These are phyloP conservation scores for Drosophila oshimai DNA, from an alignment of 1,140 invertebrate species.

Conservation along the genomic window DNA sequence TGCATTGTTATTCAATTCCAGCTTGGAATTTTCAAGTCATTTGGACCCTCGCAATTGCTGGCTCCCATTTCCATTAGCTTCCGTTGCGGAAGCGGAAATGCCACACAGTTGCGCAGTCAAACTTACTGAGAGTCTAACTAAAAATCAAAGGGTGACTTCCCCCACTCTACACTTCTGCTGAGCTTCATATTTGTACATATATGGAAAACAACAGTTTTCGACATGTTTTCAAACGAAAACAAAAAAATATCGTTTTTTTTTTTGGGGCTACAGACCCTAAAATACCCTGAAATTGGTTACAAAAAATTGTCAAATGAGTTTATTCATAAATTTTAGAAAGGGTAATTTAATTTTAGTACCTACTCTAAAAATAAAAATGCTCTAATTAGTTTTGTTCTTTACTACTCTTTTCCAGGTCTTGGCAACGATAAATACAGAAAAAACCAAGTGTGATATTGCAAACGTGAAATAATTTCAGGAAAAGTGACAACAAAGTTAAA, in stretches of 20 bases:
- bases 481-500: constrained; percentile 8
- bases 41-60: constrained; percentile 26
- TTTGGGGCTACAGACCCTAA: background rate
- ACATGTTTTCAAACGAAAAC: background rate
- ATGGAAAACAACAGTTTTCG: background rate
- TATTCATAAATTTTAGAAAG: constrained; percentile 34
- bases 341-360: too few species aligned
- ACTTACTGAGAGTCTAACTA: constrained; percentile 43
- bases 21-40: constrained; percentile 20
- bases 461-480: constrained; percentile 5
- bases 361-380: constrained; percentile 30
- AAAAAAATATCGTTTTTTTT: background rate
- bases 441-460: constrained; percentile 54
- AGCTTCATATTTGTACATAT: background rate
- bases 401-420: constrained; percentile 36
- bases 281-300: background rate
- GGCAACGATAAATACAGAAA: constrained; percentile 20
- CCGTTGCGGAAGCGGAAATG: constrained; percentile 64
- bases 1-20: background rate
- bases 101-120: constrained; percentile 63
- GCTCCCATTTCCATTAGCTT: constrained; percentile 62
- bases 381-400: background rate
- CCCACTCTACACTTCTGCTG: background rate
- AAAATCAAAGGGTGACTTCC: constrained; percentile 14
- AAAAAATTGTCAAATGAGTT: constrained; percentile 7